phyloP scores from a whole-genome alignment of 2,797 vertebrate genomes.

The Spondyliosoma cantharus region DNA sequence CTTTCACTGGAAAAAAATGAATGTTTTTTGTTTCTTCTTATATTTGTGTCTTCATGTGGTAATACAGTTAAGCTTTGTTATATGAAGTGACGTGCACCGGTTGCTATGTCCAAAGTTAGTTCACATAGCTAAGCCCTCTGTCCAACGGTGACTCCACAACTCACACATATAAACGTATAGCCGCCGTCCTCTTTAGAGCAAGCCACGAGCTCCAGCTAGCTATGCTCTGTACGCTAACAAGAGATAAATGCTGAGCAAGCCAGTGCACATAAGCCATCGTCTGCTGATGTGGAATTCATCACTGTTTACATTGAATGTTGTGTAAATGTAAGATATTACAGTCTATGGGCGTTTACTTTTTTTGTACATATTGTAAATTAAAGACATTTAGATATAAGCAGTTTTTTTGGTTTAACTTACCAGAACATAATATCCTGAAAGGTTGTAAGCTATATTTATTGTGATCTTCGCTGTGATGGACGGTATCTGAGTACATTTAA shows the following conservation, averaged over 20 bases:
- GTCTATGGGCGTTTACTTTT: constrained; percentile 65
- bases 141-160: constrained; percentile 48
- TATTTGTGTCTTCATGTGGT: constrained; percentile 55
- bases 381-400: constrained; percentile 73
- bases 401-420: constrained; percentile 46
- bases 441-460: constrained; percentile 61
- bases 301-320: constrained; percentile 79
- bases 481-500: constrained; percentile 26
- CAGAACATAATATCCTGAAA: constrained; percentile 26
- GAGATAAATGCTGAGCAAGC: constrained; percentile 62
- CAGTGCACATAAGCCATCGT: constrained; percentile 70
- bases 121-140: constrained; percentile 40
- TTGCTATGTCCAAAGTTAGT: constrained; percentile 70
- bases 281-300: constrained; percentile 66
- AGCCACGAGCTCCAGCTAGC: constrained; percentile 65
- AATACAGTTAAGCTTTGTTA: constrained; percentile 70
- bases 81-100: constrained; percentile 70
- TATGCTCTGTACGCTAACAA: constrained; percentile 72
- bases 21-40: constrained; percentile 62
- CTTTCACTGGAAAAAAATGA: constrained; percentile 69
- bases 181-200: constrained; percentile 55
- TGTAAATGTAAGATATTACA: constrained; percentile 67
- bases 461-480: constrained; percentile 26
- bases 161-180: constrained; percentile 59
- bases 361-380: constrained; percentile 81